Conservation (phyloP, 1,140 invertebrate species). For the Dinoponera quadriceps region DNA sequence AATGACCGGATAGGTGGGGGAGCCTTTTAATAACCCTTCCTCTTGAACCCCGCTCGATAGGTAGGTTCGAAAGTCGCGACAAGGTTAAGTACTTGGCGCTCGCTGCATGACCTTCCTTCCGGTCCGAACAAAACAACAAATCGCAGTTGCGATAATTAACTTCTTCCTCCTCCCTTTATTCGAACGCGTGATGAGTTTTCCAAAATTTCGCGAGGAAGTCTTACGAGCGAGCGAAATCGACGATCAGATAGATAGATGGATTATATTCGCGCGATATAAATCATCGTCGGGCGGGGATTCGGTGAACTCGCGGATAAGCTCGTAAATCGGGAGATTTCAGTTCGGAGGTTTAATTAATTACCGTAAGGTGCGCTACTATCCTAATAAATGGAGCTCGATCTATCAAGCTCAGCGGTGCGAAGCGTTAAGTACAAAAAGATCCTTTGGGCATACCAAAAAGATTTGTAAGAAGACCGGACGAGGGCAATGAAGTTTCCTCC, state of each 20-base stretch:
- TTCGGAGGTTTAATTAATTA: too few species aligned
- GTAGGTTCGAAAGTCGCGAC: slow-evolving; percentile 58
- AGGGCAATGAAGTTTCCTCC: slow-evolving; percentile 50
- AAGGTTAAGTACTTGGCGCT: slow-evolving; percentile 62
- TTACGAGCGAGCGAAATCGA: background rate
- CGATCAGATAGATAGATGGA: background rate
- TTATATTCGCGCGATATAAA: background rate
- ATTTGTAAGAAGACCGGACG: slow-evolving; percentile 32
- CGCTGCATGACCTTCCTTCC: slow-evolving; percentile 52
- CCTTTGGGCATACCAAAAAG: background rate
- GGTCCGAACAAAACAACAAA: slow-evolving; percentile 23
- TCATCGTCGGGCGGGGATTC: too few species aligned
- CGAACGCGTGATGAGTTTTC: background rate
- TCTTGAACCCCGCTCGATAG: slow-evolving; percentile 50
- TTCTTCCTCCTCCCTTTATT: background rate
- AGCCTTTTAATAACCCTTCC: slow-evolving; percentile 60
- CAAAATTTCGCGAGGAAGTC: background rate
- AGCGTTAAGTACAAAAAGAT: background rate
- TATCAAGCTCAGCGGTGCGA: background rate
- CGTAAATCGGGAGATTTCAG: too few species aligned
- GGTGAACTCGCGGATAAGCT: too few species aligned
- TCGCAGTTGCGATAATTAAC: slow-evolving; percentile 17
- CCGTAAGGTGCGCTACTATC: background rate
- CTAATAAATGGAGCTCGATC: background rate
- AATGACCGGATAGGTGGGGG: slow-evolving; percentile 11